Conservation (phyloP, 2,113 vertebrate genomes). For the Oryzias woworae region DNA sequence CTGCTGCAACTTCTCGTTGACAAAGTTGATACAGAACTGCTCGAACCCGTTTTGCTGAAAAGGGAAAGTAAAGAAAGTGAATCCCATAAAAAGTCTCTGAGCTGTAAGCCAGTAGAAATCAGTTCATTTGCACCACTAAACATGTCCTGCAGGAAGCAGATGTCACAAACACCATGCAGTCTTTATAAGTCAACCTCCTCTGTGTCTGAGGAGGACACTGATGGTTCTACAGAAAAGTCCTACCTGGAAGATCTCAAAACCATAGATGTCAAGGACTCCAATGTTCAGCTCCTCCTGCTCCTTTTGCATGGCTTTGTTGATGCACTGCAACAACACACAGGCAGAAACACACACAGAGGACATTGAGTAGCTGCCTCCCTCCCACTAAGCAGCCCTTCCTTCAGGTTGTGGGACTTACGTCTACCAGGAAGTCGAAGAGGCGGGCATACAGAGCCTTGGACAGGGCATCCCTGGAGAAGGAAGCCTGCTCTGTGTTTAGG, state of each 20-base stretch:
- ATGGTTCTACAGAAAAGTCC: background rate
- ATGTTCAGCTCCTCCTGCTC: slow-evolving; percentile 81
- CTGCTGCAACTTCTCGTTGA: slow-evolving; percentile 86
- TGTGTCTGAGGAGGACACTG: background rate
- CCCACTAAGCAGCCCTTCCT: background rate
- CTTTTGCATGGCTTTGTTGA: slow-evolving; percentile 84
- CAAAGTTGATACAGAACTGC: slow-evolving; percentile 86
- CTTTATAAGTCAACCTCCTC: too few relatives aligned
- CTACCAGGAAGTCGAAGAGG: slow-evolving; percentile 83
- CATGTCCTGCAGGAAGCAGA: too few relatives aligned
- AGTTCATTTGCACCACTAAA: too few relatives aligned
- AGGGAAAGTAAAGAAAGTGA: background rate
- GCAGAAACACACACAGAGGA: slow-evolving; percentile 2
- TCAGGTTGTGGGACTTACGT: slow-evolving; percentile 63
- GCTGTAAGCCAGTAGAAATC: too few relatives aligned
- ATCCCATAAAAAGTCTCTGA: background rate
- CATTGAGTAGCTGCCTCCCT: background rate
- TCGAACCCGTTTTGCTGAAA: slow-evolving; percentile 82
- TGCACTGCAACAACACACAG: slow-evolving; percentile 57
- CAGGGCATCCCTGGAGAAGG: slow-evolving; percentile 80
- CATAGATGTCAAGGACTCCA: slow-evolving; percentile 84
- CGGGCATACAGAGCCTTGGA: slow-evolving; percentile 81
- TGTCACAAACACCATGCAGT: too few relatives aligned
- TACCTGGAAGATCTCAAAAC: slow-evolving; percentile 87
- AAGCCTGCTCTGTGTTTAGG: slow-evolving; percentile 81